Percentiles rank a stretch among this genome's conserved stretches.
Conservation (phyloP, 2,888 invertebrate genomes). For the Ommatoiulus sabulosus region DNA sequence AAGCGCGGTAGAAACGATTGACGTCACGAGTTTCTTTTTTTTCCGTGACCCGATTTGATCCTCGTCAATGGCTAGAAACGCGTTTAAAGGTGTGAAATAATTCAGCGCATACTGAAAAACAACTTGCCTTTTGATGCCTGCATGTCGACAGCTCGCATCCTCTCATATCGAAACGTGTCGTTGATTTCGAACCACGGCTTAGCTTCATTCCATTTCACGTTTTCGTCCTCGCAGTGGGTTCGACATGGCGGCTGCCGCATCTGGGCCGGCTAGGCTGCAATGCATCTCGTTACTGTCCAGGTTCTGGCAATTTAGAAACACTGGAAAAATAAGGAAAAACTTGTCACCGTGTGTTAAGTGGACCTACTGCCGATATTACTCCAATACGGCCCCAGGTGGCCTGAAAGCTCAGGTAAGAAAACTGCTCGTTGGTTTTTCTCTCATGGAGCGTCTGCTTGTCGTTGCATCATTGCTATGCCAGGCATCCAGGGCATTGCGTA, state of each 20-base stretch:
- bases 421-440: not conserved
- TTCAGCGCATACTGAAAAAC: not conserved
- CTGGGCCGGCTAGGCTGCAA: not conserved
- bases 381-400: not conserved
- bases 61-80: conserved; percentile 5
- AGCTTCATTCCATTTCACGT: not conserved
- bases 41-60: not conserved
- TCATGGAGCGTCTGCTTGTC: conserved; percentile 5
- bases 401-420: not conserved
- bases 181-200: not conserved
- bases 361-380: not conserved
- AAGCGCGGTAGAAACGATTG: not conserved
- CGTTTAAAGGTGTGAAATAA: conserved; percentile 11
- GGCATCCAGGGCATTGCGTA: not conserved
- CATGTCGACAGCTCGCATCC: not conserved
- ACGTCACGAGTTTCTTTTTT: not conserved
- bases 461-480: not conserved
- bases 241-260: conserved; percentile 13
- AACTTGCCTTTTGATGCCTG: not conserved
- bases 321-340: conserved; percentile 13
- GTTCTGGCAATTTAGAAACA: conserved; percentile 11
- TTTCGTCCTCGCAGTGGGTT: conserved; percentile 10
- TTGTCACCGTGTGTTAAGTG: not conserved
- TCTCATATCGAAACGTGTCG: not conserved
- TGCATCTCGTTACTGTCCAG: not conserved